phyloP scores from a whole-genome alignment of 2,888 invertebrate species.

The Drosophila mayaguana region DNA sequence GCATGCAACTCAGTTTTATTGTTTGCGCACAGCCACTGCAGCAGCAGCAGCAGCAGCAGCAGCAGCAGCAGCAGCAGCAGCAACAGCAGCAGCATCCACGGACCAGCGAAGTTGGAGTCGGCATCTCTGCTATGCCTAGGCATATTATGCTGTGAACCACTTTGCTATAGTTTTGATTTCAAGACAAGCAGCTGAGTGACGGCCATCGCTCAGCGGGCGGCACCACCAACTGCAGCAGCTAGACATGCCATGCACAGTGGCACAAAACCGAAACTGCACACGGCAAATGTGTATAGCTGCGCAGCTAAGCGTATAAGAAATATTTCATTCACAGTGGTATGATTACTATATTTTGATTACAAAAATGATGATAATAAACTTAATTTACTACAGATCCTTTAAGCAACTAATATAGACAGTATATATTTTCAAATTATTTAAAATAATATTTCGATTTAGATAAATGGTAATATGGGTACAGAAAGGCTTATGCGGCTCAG shows the following conservation, averaged over 20 bases:
- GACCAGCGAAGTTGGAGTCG: conserved; percentile 41
- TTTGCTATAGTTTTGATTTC: conserved; percentile 77
- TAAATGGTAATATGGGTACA: too few species aligned
- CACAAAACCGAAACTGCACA: not conserved
- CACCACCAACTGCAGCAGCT: conserved; percentile 30
- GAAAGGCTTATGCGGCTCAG: too few species aligned
- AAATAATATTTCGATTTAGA: too few species aligned
- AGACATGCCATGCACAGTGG: conserved; percentile 38
- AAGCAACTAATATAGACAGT: too few species aligned
- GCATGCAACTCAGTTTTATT: conserved; percentile 85
- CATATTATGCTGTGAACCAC: conserved; percentile 46
- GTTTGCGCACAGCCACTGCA: conserved; percentile 58
- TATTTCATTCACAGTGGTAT: too few species aligned
- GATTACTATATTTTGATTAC: too few species aligned
- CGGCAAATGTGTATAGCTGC: not conserved
- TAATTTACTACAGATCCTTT: too few species aligned
- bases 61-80: conserved; percentile 1
- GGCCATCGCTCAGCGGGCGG: conserved; percentile 48
- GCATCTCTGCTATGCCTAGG: conserved; percentile 36
- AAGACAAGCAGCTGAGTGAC: conserved; percentile 57
- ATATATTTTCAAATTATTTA: too few species aligned
- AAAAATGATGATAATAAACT: too few species aligned
- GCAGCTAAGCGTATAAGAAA: not conserved
- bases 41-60: conserved; percentile 13
- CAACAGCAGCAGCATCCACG: conserved; percentile 42